A percentile compares a stretch with the other conserved stretches of the same genome.
Evolutionary conservation across 2,113 vertebrate genomes (phyloP).

Genomic region (Eclectus roratus): DNA sequence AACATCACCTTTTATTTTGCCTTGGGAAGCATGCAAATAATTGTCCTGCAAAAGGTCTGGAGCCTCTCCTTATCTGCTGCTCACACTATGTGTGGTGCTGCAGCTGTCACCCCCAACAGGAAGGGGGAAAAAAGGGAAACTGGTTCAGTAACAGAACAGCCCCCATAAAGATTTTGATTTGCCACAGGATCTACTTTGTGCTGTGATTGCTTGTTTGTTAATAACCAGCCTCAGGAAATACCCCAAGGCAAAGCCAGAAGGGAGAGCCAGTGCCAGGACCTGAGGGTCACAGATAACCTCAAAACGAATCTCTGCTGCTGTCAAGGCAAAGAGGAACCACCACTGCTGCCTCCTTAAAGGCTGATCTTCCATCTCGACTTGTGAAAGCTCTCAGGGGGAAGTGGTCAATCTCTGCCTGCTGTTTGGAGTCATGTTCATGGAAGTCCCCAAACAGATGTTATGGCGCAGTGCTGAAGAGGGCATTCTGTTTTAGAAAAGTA

Average conservation of each 20-base stretch:
- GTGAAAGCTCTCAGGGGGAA: constrained; percentile 11
- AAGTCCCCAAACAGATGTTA: neutral
- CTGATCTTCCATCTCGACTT: neutral
- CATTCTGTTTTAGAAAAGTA: neutral
- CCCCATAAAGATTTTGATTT: neutral
- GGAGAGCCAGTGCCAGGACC: neutral
- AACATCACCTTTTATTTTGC: neutral
- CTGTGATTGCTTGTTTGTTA: neutral
- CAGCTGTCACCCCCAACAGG: fast-evolving
- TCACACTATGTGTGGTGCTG: fast-evolving
- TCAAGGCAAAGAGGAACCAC: neutral
- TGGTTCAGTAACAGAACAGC: neutral
- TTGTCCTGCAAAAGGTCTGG: neutral
- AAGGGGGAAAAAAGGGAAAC: neutral
- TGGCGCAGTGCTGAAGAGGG: neutral
- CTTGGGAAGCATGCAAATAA: neutral
- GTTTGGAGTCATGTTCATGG: neutral
- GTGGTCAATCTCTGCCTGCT: neutral
- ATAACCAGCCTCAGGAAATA: neutral
- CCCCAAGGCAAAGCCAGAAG: neutral
- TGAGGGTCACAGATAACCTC: neutral
- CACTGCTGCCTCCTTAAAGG: neutral
- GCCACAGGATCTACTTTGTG: neutral
- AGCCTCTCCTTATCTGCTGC: neutral
- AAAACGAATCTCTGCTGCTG: neutral